Base-by-base conservation (phyloP, 92 coral and sea anemone species). In the Metridium senile region DNA sequence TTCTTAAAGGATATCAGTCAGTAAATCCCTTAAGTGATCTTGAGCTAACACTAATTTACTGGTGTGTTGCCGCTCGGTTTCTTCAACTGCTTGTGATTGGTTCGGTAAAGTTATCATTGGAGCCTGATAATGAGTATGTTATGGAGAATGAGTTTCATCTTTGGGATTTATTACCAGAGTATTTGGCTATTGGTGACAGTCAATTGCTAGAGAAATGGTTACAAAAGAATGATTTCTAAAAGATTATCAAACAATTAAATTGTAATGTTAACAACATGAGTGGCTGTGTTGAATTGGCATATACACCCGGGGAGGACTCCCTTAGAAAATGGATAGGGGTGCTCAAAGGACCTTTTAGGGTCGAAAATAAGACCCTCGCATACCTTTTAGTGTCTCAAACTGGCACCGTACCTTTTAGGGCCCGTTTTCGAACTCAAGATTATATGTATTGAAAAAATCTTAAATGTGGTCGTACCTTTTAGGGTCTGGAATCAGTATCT, bases 21-120 rank as follows among this genome's bases (percentile, higher is more conserved):
- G 71, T 78, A 45, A 59, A 59, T 11, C 74, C 74, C 7, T 77
- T 89, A 11, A 68, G 76, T 8, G 22, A 51, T 29, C 43, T 51
- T 18, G 90, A 74, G 3, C 75, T 89, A 1, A 70, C 26, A 8
- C 61, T 83, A 6, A 26, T 89, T 27, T 80, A 86, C 23, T 74
- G 81, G 90, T 82, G 90, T 21, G 77, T 89, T 8, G 93, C 88
- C 1, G 93, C 79, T 6, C 71, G 93, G 61, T 74, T 74, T 25
- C 53, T 74, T 58, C 90, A 86, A 68, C n/a, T 78, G 1, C 25
- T 79, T 67, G 74, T 74, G 0, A 79, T 78, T 33, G 90, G 82
- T 11, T 45, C 68, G 45, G 77, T 56, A 52, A 80, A 85, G 34
- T 54, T 46, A 23, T 74, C 78, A 9, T n/a, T 82, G 6, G 90